A percentile compares a stretch with the other conserved stretches of the same genome.
Conservation (phyloP, 2,113 vertebrate genomes). For the Rhipidura dahli region DNA sequence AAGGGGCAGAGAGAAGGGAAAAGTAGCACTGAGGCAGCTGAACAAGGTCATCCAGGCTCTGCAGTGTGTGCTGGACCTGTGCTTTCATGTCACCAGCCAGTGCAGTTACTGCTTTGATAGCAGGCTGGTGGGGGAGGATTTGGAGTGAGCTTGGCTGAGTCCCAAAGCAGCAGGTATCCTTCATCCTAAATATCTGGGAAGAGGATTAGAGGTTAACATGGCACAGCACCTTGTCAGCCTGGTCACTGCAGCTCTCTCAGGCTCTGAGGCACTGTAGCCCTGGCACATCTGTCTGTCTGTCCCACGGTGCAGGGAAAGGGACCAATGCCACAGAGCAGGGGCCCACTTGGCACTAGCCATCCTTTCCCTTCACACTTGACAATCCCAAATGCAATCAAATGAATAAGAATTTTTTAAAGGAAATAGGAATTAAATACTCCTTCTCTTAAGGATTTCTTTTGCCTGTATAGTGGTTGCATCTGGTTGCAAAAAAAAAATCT, state of each 20-base stretch:
- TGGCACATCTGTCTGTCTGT: not conserved
- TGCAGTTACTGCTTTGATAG: not conserved
- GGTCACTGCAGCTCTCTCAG: not conserved
- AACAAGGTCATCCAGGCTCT: not conserved
- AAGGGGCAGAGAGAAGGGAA: not conserved
- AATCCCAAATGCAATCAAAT: not conserved
- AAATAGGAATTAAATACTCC: not conserved
- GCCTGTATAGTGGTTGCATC: not conserved
- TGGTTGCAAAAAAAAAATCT: not conserved
- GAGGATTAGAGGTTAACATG: not conserved
- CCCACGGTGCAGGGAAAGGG: not conserved
- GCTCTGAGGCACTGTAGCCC: not conserved
- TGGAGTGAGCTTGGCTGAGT: not conserved
- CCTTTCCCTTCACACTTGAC: not conserved
- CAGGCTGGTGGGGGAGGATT: not conserved
- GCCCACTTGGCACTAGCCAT: not conserved
- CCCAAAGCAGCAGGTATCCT: not conserved
- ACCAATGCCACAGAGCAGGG: fast-evolving
- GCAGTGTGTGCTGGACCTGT: not conserved
- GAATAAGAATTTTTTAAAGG: not conserved
- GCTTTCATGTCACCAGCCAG: not conserved
- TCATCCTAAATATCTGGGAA: not conserved
- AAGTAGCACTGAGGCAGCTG: not conserved
- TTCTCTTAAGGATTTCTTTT: not conserved
- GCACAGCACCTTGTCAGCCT: not conserved